Conservation (phyloP, 1,140 invertebrate species). For the Drosophila azteca region DNA sequence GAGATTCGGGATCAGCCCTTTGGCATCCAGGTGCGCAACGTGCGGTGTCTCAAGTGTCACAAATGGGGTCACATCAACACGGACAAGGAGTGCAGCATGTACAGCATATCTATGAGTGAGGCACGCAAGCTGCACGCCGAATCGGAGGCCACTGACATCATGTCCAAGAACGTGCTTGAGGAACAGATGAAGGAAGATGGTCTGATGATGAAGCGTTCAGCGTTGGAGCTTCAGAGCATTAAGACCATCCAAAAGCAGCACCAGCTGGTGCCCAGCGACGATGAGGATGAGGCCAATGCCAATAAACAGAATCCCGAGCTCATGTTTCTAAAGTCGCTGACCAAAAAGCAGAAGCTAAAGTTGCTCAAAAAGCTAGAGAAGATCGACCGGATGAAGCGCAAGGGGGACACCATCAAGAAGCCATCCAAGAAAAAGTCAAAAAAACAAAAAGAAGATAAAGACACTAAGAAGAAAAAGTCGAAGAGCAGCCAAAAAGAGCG, state of each 20-base stretch:
- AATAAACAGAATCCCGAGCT: conserved; percentile 79
- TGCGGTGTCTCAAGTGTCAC: conserved; percentile 98
- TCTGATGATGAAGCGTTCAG: conserved; percentile 92
- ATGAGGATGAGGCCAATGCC: conserved; percentile 85
- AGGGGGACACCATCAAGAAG: conserved; percentile 47
- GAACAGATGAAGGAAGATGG: conserved; percentile 97
- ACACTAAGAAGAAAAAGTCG: conserved; percentile 42
- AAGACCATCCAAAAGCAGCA: conserved; percentile 71
- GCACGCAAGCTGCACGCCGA: conserved; percentile 86
- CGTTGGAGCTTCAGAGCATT: conserved; percentile 84
- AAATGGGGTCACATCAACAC: conserved; percentile 99
- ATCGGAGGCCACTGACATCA: conserved; percentile 85
- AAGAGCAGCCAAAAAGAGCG: conserved; percentile 32
- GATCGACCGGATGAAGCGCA: conserved; percentile 87
- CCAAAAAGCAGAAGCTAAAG: conserved; percentile 95
- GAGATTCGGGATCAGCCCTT: conserved; percentile 99
- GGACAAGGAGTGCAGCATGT: conserved; percentile 96
- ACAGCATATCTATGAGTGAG: conserved; percentile 91
- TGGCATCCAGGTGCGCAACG: conserved; percentile 98
- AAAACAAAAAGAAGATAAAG: conserved; percentile 52
- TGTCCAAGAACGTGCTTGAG: conserved; percentile 89
- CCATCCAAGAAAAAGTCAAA: conserved; percentile 58
- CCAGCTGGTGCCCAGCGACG: conserved; percentile 84
- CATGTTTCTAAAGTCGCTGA: conserved; percentile 91
- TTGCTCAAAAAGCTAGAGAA: conserved; percentile 93